A percentile compares a stretch with the other conserved stretches of the same genome.
Conservation (phyloP, 2,888 invertebrate genomes). For the Amiota mariae region DNA sequence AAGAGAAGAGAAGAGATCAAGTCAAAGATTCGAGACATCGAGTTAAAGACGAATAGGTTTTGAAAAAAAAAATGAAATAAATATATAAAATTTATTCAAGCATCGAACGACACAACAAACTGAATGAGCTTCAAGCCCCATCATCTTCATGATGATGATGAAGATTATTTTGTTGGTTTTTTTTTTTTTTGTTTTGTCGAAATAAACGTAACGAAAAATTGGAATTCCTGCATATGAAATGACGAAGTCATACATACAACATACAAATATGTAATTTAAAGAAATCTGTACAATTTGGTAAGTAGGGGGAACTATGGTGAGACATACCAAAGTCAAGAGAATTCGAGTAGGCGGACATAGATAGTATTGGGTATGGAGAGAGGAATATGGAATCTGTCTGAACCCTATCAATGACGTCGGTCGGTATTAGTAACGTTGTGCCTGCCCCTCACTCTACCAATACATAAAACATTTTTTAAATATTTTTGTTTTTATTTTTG, state of each 20-base stretch:
- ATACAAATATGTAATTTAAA: no score
- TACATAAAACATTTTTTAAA: conserved; percentile 37
- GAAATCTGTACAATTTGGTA: conserved; percentile 40
- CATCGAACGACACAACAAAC: conserved; percentile 4
- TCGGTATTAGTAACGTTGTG: neutral
- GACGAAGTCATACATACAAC: conserved; percentile 55
- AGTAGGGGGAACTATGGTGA: no score
- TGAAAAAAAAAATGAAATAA: conserved; percentile 8
- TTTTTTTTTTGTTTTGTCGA: no score
- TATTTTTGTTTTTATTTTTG: conserved; percentile 45
- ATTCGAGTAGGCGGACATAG: conserved; percentile 17
- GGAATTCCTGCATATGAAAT: conserved; percentile 69
- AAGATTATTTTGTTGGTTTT: no score
- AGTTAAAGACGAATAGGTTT: conserved; percentile 5
- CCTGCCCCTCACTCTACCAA: no score
- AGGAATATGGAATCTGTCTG: neutral
- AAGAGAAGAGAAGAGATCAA: neutral
- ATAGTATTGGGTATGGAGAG: conserved; percentile 38
- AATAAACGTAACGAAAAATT: conserved; percentile 65
- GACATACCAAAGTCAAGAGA: no score
- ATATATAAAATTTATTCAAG: conserved; percentile 20
- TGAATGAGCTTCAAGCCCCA: conserved; percentile 4
- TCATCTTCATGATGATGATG: conserved; percentile 44
- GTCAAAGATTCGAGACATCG: conserved; percentile 7
- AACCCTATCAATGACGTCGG: conserved; percentile 64